Evolutionary conservation across 2,797 vertebrate species (phyloP).

Genomic region (Triplophysa bombifrons): DNA sequence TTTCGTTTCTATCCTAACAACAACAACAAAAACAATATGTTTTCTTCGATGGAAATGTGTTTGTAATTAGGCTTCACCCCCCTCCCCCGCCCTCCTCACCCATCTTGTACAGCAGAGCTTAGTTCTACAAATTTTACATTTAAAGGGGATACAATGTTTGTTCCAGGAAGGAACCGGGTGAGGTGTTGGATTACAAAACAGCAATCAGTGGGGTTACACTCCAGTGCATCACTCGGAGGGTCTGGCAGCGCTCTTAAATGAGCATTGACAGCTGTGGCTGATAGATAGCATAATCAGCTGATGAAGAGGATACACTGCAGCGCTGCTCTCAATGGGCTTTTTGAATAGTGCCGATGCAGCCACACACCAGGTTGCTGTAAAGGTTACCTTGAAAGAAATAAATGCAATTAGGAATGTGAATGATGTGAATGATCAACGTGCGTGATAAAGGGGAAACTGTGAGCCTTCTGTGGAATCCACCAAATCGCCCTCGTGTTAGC

Average conservation of each 20-base stretch:
- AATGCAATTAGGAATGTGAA: constrained; percentile 66
- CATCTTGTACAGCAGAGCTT: constrained; percentile 50
- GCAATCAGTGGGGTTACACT: constrained; percentile 76
- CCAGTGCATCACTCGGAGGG: constrained; percentile 70
- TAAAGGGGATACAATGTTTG: constrained; percentile 60
- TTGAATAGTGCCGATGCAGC: constrained; percentile 63
- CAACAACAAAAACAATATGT: constrained; percentile 67
- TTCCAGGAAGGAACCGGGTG: constrained; percentile 64
- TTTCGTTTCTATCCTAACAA: constrained; percentile 66
- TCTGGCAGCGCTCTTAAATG: constrained; percentile 78
- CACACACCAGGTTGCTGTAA: constrained; percentile 49
- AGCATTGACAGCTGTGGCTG: constrained; percentile 78
- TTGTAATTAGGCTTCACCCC: constrained; percentile 65
- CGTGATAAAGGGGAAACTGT: constrained; percentile 48
- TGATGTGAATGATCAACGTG: constrained; percentile 69
- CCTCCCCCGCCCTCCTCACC: constrained; percentile 18
- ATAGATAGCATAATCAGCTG: constrained; percentile 84
- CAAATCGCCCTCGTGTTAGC: constrained; percentile 38
- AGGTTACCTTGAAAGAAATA: constrained; percentile 73
- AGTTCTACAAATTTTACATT: constrained; percentile 53
- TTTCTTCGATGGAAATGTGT: constrained; percentile 63
- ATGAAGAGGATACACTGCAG: constrained; percentile 76
- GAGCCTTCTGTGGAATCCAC: constrained; percentile 46
- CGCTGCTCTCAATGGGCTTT: constrained; percentile 70
- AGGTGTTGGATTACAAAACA: constrained; percentile 80